Evolutionary conservation across 1,140 invertebrate genomes (phyloP).

Genomic region (Pantala flavescens): DNA sequence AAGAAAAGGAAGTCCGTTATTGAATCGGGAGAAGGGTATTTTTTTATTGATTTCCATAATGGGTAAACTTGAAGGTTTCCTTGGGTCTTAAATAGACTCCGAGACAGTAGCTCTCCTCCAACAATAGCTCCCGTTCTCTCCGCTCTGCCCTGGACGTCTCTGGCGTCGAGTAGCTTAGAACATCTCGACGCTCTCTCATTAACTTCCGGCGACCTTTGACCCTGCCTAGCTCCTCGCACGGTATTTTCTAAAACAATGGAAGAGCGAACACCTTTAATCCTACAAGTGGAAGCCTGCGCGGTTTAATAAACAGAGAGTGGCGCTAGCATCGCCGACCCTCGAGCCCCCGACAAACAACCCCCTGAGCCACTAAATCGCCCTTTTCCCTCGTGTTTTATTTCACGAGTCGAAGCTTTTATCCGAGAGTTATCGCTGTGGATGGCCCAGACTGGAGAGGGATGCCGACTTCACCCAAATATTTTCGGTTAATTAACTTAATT

Average conservation of each 20-base stretch:
- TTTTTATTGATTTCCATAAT: no score
- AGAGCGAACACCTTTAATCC: not conserved
- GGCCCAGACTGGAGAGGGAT: not conserved
- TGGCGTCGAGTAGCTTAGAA: not conserved
- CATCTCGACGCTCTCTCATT: not conserved
- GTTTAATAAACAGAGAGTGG: slow-evolving; percentile 6
- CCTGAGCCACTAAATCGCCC: not conserved
- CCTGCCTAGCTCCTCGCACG: not conserved
- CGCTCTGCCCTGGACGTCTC: not conserved
- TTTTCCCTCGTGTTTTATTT: not conserved
- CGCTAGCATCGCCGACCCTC: not conserved
- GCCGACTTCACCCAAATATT: no score
- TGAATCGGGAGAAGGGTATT: no score
- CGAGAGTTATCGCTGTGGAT: not conserved
- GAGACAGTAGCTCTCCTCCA: not conserved
- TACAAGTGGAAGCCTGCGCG: not conserved
- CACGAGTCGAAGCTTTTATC: not conserved
- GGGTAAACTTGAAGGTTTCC: no score
- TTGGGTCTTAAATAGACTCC: not conserved
- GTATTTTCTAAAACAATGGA: not conserved
- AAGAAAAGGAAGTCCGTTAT: no score
- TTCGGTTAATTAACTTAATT: no score
- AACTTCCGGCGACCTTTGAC: not conserved
- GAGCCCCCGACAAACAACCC: not conserved
- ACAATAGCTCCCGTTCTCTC: not conserved